A percentile compares a stretch with the other conserved stretches of the same genome.
Evolutionary conservation across 1,140 invertebrate genomes (phyloP).

Genomic region (Aphelenchoides fujianensis): DNA sequence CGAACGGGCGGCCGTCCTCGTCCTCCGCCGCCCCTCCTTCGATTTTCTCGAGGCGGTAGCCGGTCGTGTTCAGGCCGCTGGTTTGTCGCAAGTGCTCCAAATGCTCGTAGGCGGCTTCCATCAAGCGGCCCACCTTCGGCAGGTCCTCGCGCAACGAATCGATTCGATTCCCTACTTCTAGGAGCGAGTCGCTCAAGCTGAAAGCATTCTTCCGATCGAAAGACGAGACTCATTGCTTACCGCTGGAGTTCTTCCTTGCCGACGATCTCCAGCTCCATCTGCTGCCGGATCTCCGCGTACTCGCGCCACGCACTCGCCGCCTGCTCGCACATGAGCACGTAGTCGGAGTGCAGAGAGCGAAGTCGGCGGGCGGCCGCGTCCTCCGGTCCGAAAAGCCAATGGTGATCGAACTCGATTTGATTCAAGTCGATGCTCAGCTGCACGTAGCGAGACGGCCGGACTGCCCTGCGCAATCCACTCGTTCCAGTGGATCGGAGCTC

Average conservation of each 20-base stretch:
- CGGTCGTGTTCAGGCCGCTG: not conserved
- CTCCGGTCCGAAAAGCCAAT: slow-evolving; percentile 40
- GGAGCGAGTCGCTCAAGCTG: not conserved
- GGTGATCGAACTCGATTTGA: slow-evolving; percentile 45
- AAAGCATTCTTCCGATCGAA: not conserved
- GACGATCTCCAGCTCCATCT: slow-evolving; percentile 5
- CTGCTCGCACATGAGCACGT: slow-evolving; percentile 3
- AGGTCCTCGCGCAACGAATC: not conserved
- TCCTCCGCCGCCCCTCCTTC: not conserved
- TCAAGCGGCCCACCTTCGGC: not conserved
- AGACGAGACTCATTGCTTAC: too few relatives aligned
- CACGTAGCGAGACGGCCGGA: slow-evolving; percentile 11
- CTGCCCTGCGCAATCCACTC: slow-evolving; percentile 26
- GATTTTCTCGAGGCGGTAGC: not conserved
- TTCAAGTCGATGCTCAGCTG: slow-evolving; percentile 38
- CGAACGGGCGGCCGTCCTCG: not conserved
- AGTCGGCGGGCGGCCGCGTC: slow-evolving; percentile 5
- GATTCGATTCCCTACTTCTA: not conserved
- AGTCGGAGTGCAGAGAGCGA: not conserved
- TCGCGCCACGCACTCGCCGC: not conserved
- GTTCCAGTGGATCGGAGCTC: slow-evolving; percentile 26
- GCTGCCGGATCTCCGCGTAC: not conserved
- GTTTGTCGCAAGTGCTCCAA: slow-evolving; percentile 7
- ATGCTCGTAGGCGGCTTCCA: slow-evolving; percentile 9
- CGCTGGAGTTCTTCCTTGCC: not conserved